A percentile compares a stretch with the other conserved stretches of the same genome.
Conservation (phyloP, 2,797 vertebrate genomes). For the Schizothorax lantsangensis region DNA sequence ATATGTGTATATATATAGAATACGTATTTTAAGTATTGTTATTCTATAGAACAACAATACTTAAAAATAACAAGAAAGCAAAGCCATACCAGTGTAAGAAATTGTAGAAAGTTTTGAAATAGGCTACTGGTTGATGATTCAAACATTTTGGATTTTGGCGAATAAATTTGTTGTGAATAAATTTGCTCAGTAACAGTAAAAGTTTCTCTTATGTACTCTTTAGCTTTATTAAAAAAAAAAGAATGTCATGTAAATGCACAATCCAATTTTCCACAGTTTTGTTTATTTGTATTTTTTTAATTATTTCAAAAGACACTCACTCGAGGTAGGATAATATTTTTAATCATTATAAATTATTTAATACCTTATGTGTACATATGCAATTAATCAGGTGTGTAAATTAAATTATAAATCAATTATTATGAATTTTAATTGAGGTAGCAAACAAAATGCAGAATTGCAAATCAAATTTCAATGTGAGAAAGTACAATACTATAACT, state of each 20-base stretch:
- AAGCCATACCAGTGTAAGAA: neutral
- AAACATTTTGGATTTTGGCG: neutral
- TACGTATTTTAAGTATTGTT: no score
- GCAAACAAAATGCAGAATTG: no score
- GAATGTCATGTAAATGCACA: no score
- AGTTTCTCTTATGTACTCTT: neutral
- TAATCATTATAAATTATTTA: neutral
- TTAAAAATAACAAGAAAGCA: slow-evolving; percentile 16
- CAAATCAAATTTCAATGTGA: neutral
- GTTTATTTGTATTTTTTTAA: neutral
- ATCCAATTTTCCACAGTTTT: no score
- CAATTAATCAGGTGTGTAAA: neutral
- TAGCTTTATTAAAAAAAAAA: neutral
- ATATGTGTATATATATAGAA: no score
- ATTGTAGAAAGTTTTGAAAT: neutral
- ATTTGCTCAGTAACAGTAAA: neutral
- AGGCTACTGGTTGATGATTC: neutral
- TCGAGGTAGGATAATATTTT: neutral
- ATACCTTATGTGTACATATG: neutral
- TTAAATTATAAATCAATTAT: no score
- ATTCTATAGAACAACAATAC: no score
- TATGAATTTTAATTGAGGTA: no score
- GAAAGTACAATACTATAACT: neutral
- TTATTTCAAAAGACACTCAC: neutral
- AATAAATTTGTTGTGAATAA: neutral